Evolutionary conservation across 2,113 vertebrate genomes (phyloP), one percentile per base, ranked within the genome.

Genomic region (Pungitius pungitius): DNA sequence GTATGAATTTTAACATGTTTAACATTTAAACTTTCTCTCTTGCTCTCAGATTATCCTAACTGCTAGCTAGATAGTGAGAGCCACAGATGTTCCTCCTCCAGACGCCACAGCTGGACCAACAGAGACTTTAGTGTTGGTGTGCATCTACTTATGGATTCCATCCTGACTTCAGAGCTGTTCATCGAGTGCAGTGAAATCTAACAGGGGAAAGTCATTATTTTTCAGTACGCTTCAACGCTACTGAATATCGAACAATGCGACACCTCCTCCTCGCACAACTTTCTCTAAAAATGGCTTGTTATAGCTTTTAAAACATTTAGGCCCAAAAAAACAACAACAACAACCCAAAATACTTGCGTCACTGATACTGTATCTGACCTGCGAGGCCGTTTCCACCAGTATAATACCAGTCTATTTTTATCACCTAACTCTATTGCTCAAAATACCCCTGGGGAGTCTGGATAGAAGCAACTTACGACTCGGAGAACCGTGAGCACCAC

Each of bases 131-230:
- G 45, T 54, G 56, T 42, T 12, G 68, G 22, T 30, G 1, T 37
- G 17, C 14, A 8, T 58, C 20, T 17, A 3, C 8, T 26, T 4
- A 3, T 20, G 8, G 26, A 3, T 64, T 59, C 15, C 47, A 27
- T 56, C 56, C 56, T 68, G 79, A 77, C 67, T 70, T 20, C 6
- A 9, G 39, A 54, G 35, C 30, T 66, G 33, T 79, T 71, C 70
- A 63, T 58, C 40, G 27, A 45, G n/a, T 13, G 35, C 47, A 57
- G 26, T 66, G 27, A 54, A 54, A 78, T 24, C n/a, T 24, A 33
- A 51, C 22, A 42, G 2, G 55, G n/a, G 75, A 30, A 15, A 67
- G 14, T 2, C 20, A 20, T 11, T 35, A 33, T 55, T 60, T 80
- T 37, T 39, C 20, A 30, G 15, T 17, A 27, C 17, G 26, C 14